Base-by-base conservation (phyloP, 1,140 invertebrate species). In the Scaptomyza hsui region DNA sequence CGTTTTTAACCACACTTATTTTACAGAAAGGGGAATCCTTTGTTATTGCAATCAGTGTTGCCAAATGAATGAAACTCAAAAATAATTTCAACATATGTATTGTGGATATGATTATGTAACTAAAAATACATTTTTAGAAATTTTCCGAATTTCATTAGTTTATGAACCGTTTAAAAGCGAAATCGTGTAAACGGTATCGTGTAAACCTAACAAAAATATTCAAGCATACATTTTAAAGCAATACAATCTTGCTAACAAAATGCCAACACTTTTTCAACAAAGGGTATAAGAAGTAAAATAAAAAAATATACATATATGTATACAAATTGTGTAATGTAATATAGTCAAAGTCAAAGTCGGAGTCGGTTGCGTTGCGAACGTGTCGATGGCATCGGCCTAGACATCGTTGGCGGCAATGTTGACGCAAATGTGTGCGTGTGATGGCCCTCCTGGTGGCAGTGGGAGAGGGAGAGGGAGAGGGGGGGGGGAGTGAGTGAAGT, bases 241-340 rank as follows among this genome's bases (percentile, higher is more conserved):
- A 9, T 29, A 16, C 35, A 35, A 51, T n/a, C 39, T 42, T 24
- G 16, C 32, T 24, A 39, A 45, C 24, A 47, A 65, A 65, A 6
- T 19, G 16, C 2, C 13, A 3, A 12, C 10, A 59, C 42, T 26
- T 44, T 47, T 16, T 10, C 10, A 35, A 39, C 6, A 35, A 39
- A 51, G 26, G 26, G 32, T 49, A 74, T 53, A 52, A 21, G 32
- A 18, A 42, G 7, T 18, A 42, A 3, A 13, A 13, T 5, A 47
- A 65, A 59, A 75, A 72, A 65, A 45, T n/a, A n/a, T n/a, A n/a
- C n/a, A 21, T 3, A 1, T n/a, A 49, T 32, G 32, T 49, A 32
- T 19, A 13, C 21, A 82, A 74, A 64, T 51, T 53, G 62, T 75
- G 81, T 88, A 88, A 86, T 81, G 77, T 86, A 86, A 86, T 86